phyloP scores from a whole-genome alignment of 2,797 vertebrate genomes.

The Thamnophis elegans region DNA sequence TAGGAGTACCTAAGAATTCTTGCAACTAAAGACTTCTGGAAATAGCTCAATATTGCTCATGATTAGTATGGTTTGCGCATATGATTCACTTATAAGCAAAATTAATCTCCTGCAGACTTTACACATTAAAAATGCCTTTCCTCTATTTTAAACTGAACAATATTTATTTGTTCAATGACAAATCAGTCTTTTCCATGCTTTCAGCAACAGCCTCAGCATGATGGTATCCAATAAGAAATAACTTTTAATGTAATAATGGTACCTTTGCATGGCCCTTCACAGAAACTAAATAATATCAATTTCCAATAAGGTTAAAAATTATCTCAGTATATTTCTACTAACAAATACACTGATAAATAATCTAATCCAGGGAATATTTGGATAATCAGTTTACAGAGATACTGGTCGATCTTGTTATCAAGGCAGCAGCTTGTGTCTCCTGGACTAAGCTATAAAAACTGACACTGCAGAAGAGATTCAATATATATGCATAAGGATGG shows the following conservation, averaged over 20 bases:
- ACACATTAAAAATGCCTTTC: conserved; percentile 35
- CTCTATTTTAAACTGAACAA: conserved; percentile 50
- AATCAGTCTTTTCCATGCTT: conserved; percentile 43
- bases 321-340: conserved; percentile 29
- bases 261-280: conserved; percentile 47
- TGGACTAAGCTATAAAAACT: neutral
- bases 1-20: neutral
- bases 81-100: conserved; percentile 49
- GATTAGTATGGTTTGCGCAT: conserved; percentile 7
- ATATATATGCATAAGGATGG: neutral
- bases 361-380: neutral
- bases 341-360: conserved; percentile 17
- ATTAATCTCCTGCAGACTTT: conserved; percentile 39
- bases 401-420: neutral
- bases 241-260: conserved; percentile 42
- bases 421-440: neutral
- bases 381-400: neutral
- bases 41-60: conserved; percentile 14
- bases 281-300: conserved; percentile 37
- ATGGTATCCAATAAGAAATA: conserved; percentile 45
- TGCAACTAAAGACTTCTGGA: conserved; percentile 27
- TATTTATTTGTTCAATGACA: conserved; percentile 51
- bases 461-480: neutral
- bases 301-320: conserved; percentile 37
- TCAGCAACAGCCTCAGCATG: conserved; percentile 24